phyloP scores from a whole-genome alignment of 1,140 invertebrate species.

The Hestina assimilis region DNA sequence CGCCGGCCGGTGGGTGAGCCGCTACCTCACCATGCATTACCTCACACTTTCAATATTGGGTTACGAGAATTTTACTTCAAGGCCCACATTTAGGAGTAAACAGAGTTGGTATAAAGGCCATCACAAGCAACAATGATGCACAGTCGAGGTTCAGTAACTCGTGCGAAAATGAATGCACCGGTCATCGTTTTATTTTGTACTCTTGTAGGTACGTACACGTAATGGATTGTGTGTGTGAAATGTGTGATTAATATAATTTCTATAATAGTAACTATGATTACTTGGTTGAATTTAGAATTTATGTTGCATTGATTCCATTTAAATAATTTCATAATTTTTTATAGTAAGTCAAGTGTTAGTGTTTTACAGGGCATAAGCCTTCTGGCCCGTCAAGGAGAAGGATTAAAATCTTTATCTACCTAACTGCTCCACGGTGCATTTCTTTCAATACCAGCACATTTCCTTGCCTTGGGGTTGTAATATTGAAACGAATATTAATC shows the following conservation, averaged over 20 bases:
- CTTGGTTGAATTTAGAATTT: background rate
- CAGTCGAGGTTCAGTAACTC: conserved; percentile 60
- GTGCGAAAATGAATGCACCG: conserved; percentile 62
- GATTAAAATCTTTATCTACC: too few relatives aligned
- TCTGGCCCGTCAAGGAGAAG: too few relatives aligned
- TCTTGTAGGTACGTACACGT: conserved; percentile 53
- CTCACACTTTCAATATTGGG: conserved; percentile 75
- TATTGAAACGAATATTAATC: too few relatives aligned
- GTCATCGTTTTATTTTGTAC: conserved; percentile 51
- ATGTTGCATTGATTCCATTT: too few relatives aligned
- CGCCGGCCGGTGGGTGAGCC: conserved; percentile 61
- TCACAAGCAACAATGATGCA: conserved; percentile 56
- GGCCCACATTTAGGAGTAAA: conserved; percentile 71
- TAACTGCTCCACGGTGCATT: too few relatives aligned
- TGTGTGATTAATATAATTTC: background rate
- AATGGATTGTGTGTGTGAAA: conserved; percentile 19
- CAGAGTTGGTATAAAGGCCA: conserved; percentile 72
- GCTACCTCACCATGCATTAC: conserved; percentile 54
- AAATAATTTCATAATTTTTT: too few relatives aligned
- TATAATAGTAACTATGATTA: conserved; percentile 4
- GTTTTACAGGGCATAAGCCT: too few relatives aligned
- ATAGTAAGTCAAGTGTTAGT: too few relatives aligned
- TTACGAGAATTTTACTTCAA: conserved; percentile 76
- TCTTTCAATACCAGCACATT: too few relatives aligned
- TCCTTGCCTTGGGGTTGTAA: too few relatives aligned